Evolutionary conservation across 2,113 vertebrate genomes (phyloP), one percentile per base, ranked within the genome.

Genomic region (Limanda limanda): DNA sequence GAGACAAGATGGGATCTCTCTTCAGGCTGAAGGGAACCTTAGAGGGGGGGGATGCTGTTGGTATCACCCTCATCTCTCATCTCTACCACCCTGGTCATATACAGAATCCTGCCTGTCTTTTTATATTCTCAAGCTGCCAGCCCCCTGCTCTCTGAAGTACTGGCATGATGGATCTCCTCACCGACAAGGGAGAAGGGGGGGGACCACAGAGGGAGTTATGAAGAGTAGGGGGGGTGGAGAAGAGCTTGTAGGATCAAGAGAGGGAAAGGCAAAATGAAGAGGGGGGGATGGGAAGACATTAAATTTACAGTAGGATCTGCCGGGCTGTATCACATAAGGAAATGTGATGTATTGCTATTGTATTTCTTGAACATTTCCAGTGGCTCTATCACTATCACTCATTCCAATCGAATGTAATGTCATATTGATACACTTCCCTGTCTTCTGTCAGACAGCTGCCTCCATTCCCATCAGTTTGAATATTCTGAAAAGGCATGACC

Each of bases 261-360:
- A 73, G 58, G 73, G 78, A 72, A 68, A 47, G 71, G 76, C 10
- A 71, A 79, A 64, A 72, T 62, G 57, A 37, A 68, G 68, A 55
- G 74, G 68, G 72, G 85, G 85, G 85, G 81, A 83, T 78, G 84
- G 83, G 72, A 78, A 37, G 25, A 40, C 18, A 76, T 78, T 0
- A 45, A 61, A 78, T 76, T 64, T 78, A 81, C 54, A 57, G 63
- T 73, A 57, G 72, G 24, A 21, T 54, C 68, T 68, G 45, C 66
- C 1, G n/a, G 65, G 70, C 48, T 31, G 17, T 57, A 74, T 76
- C n/a, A 56, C 27, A 72, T 35, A 18, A n/a, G 35, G 25, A 27
- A n/a, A 40, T 75, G 61, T 71, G 57, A 55, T 71, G 72, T 62
- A 54, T 70, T 68, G 37, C 37, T 74, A 47, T 51, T 71, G 78